Base-by-base conservation (phyloP, 2,797 vertebrate genomes). In the Monodelphis domestica region DNA sequence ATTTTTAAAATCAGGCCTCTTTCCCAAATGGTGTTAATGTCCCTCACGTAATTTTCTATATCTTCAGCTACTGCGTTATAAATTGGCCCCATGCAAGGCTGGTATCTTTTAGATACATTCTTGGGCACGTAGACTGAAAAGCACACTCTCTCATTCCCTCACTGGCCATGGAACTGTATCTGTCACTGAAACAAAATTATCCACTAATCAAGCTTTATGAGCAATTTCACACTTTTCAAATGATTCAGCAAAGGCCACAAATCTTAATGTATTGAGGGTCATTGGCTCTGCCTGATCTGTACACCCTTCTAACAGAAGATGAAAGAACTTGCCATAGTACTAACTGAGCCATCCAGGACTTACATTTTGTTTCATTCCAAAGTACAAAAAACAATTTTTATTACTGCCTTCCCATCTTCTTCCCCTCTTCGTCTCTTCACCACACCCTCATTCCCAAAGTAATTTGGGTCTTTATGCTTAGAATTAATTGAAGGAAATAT, bases 191-290 rank as follows among this genome's bases (percentile, higher is more conserved):
- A 94, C 57, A 55, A 94, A 95, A 54, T 84, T 33, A 33, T 55
- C n/a, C 33, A 89, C 29, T 90, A 89, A 54, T 91, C 30, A 95
- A n/a, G 14, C 90, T 93, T 95, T 78, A 51, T 94, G 90, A 94
- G 17, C 14, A 89, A 14, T 95, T 97, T 94, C 70, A 91, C 28
- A 91, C 38, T 95, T 95, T 93, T 96, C 29, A 91, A 78, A 57
- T 96, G 70, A 94, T n/a, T 95, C 29, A 59, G 21, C 53, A 95
- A 96, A 93, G 88, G 56, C 7, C 38, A 38, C 56, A 90, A 55
- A 93, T 51, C 24, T 94, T 91, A 12, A 59, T 91, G 21, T 11
- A 93, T 1, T 26, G 38, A 55, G 53, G 24, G 50, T 29, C n/a
- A 12, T 52, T 26, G n/a, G 4, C 9, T 91, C 24, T 92, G 26